A percentile compares a stretch with the other conserved stretches of the same genome.
phyloP scores from a whole-genome alignment of 2,888 invertebrate species.

The Tachina grossa region DNA sequence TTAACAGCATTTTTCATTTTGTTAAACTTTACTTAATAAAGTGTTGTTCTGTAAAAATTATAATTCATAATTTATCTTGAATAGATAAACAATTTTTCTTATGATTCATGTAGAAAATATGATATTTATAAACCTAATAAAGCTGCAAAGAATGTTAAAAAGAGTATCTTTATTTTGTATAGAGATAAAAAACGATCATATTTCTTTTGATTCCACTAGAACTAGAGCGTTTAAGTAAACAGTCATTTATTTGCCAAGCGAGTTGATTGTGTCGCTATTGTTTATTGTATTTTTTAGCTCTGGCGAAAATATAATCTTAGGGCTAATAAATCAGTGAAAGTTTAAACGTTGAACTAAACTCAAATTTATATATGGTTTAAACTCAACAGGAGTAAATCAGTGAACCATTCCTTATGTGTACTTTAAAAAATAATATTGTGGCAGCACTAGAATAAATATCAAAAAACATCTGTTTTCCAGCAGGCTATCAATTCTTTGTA shows the following conservation, averaged over 20 bases:
- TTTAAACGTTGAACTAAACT: too few relatives aligned
- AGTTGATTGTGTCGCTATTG: neutral
- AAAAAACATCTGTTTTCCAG: too few relatives aligned
- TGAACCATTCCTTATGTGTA: too few relatives aligned
- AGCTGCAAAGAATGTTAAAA: neutral
- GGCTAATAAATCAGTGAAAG: too few relatives aligned
- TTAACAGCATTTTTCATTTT: neutral
- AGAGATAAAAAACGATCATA: constrained; percentile 37
- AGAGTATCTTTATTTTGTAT: constrained; percentile 1
- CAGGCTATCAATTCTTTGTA: too few relatives aligned
- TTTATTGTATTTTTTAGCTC: constrained; percentile 3
- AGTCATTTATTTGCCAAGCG: neutral
- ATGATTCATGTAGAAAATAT: constrained; percentile 36
- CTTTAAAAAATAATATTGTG: too few relatives aligned
- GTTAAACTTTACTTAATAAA: neutral
- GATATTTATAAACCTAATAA: neutral
- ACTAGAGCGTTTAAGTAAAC: neutral
- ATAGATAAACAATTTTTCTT: constrained; percentile 55
- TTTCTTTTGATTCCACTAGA: neutral
- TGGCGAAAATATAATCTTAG: constrained; percentile 21
- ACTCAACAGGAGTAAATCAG: too few relatives aligned
- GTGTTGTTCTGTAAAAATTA: neutral
- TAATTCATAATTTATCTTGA: constrained; percentile 64
- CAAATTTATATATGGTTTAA: too few relatives aligned
- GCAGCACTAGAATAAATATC: too few relatives aligned